Evolutionary conservation across 30 jellyfish, hydroid and myxozoan genomes (phyloP), one percentile per base, ranked within the genome.

Genomic region (Chrysaora quinquecirrha): DNA sequence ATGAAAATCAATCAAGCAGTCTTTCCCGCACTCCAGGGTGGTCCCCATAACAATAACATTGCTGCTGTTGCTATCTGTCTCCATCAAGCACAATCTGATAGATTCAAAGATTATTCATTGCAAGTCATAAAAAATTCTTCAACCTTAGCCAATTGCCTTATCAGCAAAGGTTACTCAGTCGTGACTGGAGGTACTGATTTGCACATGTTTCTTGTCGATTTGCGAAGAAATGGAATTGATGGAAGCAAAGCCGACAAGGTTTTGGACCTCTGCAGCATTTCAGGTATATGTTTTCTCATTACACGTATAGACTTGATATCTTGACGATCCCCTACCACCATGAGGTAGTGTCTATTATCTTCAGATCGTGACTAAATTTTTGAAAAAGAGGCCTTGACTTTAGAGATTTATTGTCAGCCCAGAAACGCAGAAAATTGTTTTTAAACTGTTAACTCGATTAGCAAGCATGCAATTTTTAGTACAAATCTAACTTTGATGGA

Each of bases 11-110:
- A 87, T 58, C 24, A 30, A 21, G 96, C 96, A 10, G 96, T 87
- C 11, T 87, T 87, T 71, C 96, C 96, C 2, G 92, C 91, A 2
- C 65, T 87, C 11, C 96, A 87, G 70, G 96, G 96, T 80, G 96
- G 96, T 1, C 96, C 96, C 9, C 96, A 87, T 86, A 87, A 87
- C 64, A 87, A 87, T 54, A 83, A 80, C 90, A 87, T 87, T 49
- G 96, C 89, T 10, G 96, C 68, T 16, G 80, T 87, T 1, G 96
- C 96, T 25, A 90, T 83, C 30, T 86, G 96, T 18, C 48, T 87
- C n/a, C 84, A 87, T 48, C 96, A 87, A 63, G 96, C 96, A 18
- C 22, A 48, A 3, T 34, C 96, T 20, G 68, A 87, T 3, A 91
- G 68, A 28, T 87, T 87, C 72, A 64, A 63, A 34, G 85, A 58